Evolutionary conservation across 2,888 invertebrate genomes (phyloP), one percentile per base, ranked within the genome.

Genomic region (Machimus rusticus): DNA sequence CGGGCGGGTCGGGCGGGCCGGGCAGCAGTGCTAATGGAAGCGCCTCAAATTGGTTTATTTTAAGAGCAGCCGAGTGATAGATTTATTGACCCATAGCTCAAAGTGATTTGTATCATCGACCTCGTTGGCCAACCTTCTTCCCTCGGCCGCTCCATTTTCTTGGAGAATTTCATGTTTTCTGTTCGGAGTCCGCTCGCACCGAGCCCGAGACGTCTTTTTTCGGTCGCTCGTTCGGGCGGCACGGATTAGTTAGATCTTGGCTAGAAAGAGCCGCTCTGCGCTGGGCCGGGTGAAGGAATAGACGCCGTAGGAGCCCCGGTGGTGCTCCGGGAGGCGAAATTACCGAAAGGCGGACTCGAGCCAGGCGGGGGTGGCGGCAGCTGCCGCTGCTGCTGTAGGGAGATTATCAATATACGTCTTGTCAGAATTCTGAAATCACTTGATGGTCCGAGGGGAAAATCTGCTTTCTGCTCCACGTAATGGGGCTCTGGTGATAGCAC

Each of bases 71-170:
- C 87, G 84, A 78, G 77, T 88, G 88, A 88, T 87, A 85, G 88
- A 88, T 88, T 88, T 88, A 87, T 87, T 88, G 87, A 85, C 87
- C 87, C 87, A 88, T 85, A 87, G 86, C 86, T 87, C 87, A 87
- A 87, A 88, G 88, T 87, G 87, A 87, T 87, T 87, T 88, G 86
- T 86, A 78, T 86, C 86, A 77, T 87, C 87, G 86, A 88, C 76
- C 84, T 88, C 86, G 84, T 87, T 82, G 46, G 81, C 74, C 43
- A 77, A 34, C 77, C 86, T 28, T 66, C 66, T 66, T 66, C 66
- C 57, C 66, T 66, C 23, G 66, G 28, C 66, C 66, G 66, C 85
- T 28, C 85, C 46, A 85, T 74, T 82, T 37, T 82, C 57, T 57
- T 57, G 28, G 57, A 57, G 82, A 66, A 57, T 79, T 79, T 55